These are phyloP conservation scores for Thysanoteuthis rhombus DNA, from an alignment of 2,888 invertebrate genomes.

Conservation along the genomic window DNA sequence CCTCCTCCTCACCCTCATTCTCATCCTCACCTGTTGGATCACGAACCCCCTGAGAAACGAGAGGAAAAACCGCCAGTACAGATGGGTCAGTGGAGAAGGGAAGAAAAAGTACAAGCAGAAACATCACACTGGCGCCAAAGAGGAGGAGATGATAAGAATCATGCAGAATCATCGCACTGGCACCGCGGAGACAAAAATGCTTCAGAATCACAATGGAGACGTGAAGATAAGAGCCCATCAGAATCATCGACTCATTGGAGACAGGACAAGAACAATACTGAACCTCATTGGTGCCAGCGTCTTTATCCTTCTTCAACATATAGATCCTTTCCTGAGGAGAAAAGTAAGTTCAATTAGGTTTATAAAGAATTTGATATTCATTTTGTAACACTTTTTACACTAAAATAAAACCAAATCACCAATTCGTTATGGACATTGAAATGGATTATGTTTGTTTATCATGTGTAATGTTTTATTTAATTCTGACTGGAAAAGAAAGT, in stretches of 20 bases:
- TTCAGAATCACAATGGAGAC: background rate
- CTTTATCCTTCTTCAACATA: constrained; percentile 28
- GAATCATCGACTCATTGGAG: constrained; percentile 21
- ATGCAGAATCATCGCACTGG: constrained; percentile 25
- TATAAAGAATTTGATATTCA: background rate
- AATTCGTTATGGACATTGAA: too few species aligned
- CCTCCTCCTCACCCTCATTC: constrained; percentile 22
- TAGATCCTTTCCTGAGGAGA: constrained; percentile 20
- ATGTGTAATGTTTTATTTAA: too few species aligned
- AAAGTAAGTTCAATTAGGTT: constrained; percentile 13
- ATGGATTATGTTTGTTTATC: too few species aligned
- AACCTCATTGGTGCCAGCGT: constrained; percentile 22
- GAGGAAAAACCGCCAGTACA: constrained; percentile 17
- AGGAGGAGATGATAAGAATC: constrained; percentile 29
- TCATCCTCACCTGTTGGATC: constrained; percentile 23
- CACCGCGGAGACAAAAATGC: constrained; percentile 17
- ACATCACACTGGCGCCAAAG: constrained; percentile 20
- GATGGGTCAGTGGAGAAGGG: constrained; percentile 15
- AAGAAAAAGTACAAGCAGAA: constrained; percentile 23
- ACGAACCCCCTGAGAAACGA: constrained; percentile 16
- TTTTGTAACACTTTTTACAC: too few species aligned
- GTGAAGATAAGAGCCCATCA: constrained; percentile 29
- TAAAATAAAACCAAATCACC: too few species aligned
- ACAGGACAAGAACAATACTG: constrained; percentile 22
- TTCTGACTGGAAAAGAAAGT: too few species aligned